These are phyloP conservation scores for Aleiodes testaceus DNA, from an alignment of 2,888 invertebrate genomes.

Conservation along the genomic window DNA sequence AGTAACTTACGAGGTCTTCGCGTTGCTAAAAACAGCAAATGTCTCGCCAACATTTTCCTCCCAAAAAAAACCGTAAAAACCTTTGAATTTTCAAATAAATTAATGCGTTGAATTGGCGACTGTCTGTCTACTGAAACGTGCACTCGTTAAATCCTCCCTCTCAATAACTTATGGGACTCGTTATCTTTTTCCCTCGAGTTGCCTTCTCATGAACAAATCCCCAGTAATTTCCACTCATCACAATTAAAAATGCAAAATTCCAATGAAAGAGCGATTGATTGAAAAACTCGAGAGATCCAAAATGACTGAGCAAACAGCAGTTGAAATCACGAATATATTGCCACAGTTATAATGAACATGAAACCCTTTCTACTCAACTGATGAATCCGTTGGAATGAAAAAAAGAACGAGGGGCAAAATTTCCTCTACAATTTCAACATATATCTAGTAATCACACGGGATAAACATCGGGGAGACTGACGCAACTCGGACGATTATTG, in stretches of 20 bases:
- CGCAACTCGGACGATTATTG: conserved; percentile 65
- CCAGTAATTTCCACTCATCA: conserved; percentile 19
- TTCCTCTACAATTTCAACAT: conserved; percentile 14
- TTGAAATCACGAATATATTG: too few relatives aligned
- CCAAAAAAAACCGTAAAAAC: too few relatives aligned
- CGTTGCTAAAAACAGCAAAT: conserved; percentile 70
- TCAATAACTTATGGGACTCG: background rate
- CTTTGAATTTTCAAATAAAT: too few relatives aligned
- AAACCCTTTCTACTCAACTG: conserved; percentile 2
- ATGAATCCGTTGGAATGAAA: background rate
- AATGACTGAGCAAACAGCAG: too few relatives aligned
- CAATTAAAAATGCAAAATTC: too few relatives aligned
- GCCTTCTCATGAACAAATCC: conserved; percentile 9
- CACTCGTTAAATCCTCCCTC: conserved; percentile 45
- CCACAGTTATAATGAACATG: too few relatives aligned
- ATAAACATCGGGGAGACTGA: conserved; percentile 68
- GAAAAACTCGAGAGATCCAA: too few relatives aligned
- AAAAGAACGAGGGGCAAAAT: conserved; percentile 6
- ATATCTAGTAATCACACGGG: conserved; percentile 57
- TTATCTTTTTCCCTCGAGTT: background rate
- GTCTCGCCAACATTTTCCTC: conserved; percentile 67
- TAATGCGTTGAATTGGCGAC: conserved; percentile 65
- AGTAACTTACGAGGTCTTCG: conserved; percentile 67
- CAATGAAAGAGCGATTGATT: too few relatives aligned
- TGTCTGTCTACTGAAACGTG: conserved; percentile 64